phyloP scores from a whole-genome alignment of 2,797 vertebrate genomes.

The Xiphorhynchus erythropygius region DNA sequence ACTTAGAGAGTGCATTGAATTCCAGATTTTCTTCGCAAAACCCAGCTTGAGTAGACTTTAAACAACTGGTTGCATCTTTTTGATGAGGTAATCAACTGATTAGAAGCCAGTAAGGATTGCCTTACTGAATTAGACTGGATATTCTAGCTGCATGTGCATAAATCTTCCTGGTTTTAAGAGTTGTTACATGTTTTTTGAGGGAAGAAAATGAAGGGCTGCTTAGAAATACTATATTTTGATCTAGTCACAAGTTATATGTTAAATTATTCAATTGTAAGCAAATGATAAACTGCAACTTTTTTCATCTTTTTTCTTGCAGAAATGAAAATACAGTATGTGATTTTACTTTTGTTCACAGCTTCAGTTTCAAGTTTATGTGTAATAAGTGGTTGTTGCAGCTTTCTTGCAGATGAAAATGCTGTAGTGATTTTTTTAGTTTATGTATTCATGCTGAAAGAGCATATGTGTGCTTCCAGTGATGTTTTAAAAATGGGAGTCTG shows the following conservation, averaged over 20 bases:
- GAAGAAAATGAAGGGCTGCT: background rate
- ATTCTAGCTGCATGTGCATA: background rate
- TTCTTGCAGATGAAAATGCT: background rate
- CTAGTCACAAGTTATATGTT: background rate
- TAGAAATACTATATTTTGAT: background rate
- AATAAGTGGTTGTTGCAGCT: background rate
- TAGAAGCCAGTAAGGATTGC: background rate
- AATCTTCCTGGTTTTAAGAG: background rate
- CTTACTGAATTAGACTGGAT: background rate
- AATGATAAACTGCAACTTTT: background rate
- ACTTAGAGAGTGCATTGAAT: background rate
- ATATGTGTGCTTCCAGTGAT: background rate
- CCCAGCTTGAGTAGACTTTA: background rate
- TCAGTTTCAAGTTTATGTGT: background rate
- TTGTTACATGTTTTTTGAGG: background rate
- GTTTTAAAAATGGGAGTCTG: background rate
- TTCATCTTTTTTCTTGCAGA: background rate
- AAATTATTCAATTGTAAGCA: background rate
- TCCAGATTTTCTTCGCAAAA: background rate
- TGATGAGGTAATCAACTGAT: background rate
- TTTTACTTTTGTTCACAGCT: background rate
- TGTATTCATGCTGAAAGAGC: fast-evolving
- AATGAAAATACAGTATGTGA: background rate
- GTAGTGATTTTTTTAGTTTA: background rate
- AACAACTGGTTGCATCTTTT: background rate